Evolutionary conservation across 2,888 invertebrate species (phyloP).

Genomic region (Halictus quadricinctus): DNA sequence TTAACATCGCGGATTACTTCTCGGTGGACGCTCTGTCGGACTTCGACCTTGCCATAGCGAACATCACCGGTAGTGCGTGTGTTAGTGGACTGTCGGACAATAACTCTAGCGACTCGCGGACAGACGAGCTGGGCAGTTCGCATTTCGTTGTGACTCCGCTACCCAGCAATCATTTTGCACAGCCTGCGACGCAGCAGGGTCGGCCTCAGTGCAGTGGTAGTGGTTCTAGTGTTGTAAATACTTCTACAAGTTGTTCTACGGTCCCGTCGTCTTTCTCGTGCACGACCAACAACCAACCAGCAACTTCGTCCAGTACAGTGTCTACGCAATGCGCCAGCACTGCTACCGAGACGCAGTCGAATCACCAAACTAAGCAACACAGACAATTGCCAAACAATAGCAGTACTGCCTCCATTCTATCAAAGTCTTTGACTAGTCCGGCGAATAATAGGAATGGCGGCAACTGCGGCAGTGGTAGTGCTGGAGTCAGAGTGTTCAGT

Average conservation of each 20-base stretch:
- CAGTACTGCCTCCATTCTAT: constrained; percentile 76
- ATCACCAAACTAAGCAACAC: constrained; percentile 72
- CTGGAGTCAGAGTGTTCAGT: constrained; percentile 71
- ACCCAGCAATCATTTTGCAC: constrained; percentile 71
- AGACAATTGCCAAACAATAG: constrained; percentile 76
- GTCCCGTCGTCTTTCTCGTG: constrained; percentile 64
- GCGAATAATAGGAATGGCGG: constrained; percentile 76
- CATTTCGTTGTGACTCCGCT: constrained; percentile 77
- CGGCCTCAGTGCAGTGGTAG: constrained; percentile 76
- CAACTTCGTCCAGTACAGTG: constrained; percentile 66
- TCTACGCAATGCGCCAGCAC: constrained; percentile 70
- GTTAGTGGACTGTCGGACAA: constrained; percentile 69
- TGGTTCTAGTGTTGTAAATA: constrained; percentile 74
- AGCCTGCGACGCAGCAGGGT: constrained; percentile 69
- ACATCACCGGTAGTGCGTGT: constrained; percentile 58
- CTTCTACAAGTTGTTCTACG: constrained; percentile 68
- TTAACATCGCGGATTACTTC: constrained; percentile 81
- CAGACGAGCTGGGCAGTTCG: constrained; percentile 78
- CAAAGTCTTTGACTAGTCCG: constrained; percentile 81
- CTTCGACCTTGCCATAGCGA: constrained; percentile 70
- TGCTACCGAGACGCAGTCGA: constrained; percentile 66
- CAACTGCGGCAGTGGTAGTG: constrained; percentile 63
- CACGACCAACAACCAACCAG: constrained; percentile 68
- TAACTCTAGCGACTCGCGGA: constrained; percentile 72
- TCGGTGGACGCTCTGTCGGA: constrained; percentile 73